Evolutionary conservation across 2,113 vertebrate species (phyloP), one percentile per base, ranked within the genome.

Genomic region (Aleadryas rufinucha): DNA sequence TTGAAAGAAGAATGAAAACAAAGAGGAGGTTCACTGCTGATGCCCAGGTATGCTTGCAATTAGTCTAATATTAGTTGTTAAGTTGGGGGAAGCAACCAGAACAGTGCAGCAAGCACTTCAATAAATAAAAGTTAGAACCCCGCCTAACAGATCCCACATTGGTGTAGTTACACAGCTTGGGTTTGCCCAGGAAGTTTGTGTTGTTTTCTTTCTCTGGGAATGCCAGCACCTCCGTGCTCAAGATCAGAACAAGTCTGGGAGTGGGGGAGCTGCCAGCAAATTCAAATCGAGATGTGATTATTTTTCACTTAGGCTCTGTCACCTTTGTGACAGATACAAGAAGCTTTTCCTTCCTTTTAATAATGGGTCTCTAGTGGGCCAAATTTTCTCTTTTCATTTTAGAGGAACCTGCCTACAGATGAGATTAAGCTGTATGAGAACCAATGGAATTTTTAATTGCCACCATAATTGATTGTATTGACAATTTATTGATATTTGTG

Each of bases 81-180:
- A 35, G 11, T 4, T 23, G 33, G 33, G 10, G 33, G 14, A 63
- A 63, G 35, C 45, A 63, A 14, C 45, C 41, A 21, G 30, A 63
- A 18, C 30, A 52, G n/a, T 31, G 44, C 35, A 76, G 21, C 3
- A 24, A 39, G n/a, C 12, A 49, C 7, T 49, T 26, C 23, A 63
- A 2, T 0, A 11, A 27, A 17, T n/a, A 6, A 3, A 21, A 22
- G 30, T 13, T 21, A 33, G 23, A 50, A 50, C 2, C 7, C 16
- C 2, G 3, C 22, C 45, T 14, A 16, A 41, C 16, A 33, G 28
- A 39, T 16, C 7, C 35, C 16, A 39, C 9, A 3, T 10, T 41
- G 13, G 16, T 52, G 22, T 17, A 63, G 45, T n/a, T n/a, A n/a
- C 23, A 77, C 16, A 41, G 35, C 16, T n/a, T 52, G 35, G 16